phyloP scores from a whole-genome alignment of 2,113 vertebrate genomes.

The Diphyllodes magnificus region DNA sequence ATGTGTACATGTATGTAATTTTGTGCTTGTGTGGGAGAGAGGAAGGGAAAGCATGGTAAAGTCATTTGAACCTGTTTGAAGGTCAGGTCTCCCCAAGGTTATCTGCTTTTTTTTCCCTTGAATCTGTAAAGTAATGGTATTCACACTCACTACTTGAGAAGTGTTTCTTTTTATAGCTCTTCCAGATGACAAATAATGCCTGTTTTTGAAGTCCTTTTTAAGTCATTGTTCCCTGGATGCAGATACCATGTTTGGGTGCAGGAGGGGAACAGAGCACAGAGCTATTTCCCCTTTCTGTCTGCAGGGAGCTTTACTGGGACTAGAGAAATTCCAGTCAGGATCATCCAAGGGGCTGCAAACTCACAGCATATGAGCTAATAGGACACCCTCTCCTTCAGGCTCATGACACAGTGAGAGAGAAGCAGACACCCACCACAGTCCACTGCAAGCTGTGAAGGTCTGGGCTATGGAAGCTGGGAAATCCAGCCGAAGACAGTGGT shows the following conservation, averaged over 20 bases:
- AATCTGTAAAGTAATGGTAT: conserved; percentile 81
- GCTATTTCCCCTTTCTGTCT: conserved; percentile 42
- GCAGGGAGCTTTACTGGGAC: conserved; percentile 26
- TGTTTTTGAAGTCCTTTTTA: conserved; percentile 70
- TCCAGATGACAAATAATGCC: conserved; percentile 75
- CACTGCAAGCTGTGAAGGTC: background rate
- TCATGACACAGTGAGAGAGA: background rate
- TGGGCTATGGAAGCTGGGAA: background rate
- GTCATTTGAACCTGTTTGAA: conserved; percentile 69
- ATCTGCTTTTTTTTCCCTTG: conserved; percentile 76
- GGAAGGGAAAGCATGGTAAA: conserved; percentile 24
- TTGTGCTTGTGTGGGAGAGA: conserved; percentile 34
- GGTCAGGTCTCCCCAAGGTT: conserved; percentile 76
- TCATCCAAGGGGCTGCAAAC: background rate
- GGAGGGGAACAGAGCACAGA: conserved; percentile 29
- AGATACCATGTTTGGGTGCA: conserved; percentile 61
- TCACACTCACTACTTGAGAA: conserved; percentile 80
- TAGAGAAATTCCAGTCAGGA: conserved; percentile 35
- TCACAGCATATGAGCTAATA: background rate
- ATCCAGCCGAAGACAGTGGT: background rate
- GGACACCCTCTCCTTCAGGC: background rate
- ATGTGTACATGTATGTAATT: conserved; percentile 14
- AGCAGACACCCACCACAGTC: background rate
- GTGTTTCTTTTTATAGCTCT: conserved; percentile 84
- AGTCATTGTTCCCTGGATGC: conserved; percentile 67